Conservation (phyloP, 2,113 vertebrate genomes). For the Xiphophorus maculatus region DNA sequence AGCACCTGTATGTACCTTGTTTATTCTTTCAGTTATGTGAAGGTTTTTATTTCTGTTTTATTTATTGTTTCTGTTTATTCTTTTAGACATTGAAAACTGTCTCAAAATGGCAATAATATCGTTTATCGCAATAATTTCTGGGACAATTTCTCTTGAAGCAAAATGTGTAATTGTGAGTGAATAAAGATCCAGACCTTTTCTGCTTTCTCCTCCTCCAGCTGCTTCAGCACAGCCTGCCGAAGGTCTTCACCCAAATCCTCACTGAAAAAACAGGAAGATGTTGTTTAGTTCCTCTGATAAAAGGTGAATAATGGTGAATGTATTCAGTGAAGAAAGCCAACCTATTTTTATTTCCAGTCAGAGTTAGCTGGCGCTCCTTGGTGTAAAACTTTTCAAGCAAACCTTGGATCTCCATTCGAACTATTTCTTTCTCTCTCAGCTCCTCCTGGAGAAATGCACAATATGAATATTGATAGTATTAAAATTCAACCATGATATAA, state of each 20-base stretch:
- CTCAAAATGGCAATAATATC: no score
- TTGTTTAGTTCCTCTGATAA: background rate
- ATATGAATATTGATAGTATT: background rate
- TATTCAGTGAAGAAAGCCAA: slow-evolving; percentile 39
- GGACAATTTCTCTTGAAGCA: no score
- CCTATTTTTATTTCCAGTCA: slow-evolving; percentile 48
- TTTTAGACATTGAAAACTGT: no score
- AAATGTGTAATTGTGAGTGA: background rate
- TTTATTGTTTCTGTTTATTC: no score
- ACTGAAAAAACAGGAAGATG: slow-evolving; percentile 57
- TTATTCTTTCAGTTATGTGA: no score
- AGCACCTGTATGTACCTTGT: no score
- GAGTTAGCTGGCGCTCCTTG: slow-evolving; percentile 72
- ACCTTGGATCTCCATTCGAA: slow-evolving; percentile 84
- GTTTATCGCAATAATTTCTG: no score
- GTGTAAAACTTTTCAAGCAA: slow-evolving; percentile 86
- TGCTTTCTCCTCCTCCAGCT: slow-evolving; percentile 82
- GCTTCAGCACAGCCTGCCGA: slow-evolving; percentile 70
- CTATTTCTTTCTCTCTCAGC: slow-evolving; percentile 85
- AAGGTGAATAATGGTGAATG: background rate
- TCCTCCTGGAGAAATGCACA: slow-evolving; percentile 78
- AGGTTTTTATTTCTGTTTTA: no score
- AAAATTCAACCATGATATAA: background rate
- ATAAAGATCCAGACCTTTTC: slow-evolving; percentile 80
- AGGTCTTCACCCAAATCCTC: slow-evolving; percentile 63